Base-by-base conservation (phyloP, 2,797 vertebrate species). In the Paratrypauchen microcephalus region DNA sequence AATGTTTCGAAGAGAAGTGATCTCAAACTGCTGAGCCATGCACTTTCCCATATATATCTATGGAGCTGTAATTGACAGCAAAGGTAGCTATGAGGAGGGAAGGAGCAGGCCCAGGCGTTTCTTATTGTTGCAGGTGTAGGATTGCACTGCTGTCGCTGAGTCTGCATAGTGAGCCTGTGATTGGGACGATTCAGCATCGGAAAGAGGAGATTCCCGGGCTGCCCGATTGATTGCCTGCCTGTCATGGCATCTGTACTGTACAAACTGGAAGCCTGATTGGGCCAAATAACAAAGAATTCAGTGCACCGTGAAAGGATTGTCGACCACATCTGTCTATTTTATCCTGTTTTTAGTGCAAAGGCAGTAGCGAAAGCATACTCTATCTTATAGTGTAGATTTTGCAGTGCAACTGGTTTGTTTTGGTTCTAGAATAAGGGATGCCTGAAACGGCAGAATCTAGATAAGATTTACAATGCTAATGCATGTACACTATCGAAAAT, bases 11-110 rank as follows among this genome's bases (percentile, higher is more conserved):
- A 62, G 54, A 63, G 68, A 66, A 72, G 61, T 81, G 70, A 75
- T 74, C 66, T 77, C 70, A 82, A 85, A 87, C 75, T 86, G 88
- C 88, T 92, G 83, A 91, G 75, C 72, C 69, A 69, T 71, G 79
- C 83, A 83, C 47, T 87, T 89, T 87, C 79, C 77, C 63, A 69
- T 73, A 72, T 66, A 73, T 66, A 72, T 75, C 70, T 68, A 64
- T 63, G 59, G 71, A 70, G 50, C 55, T 39, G 77, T 88, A 91
- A 91, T 88, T 91, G 90, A 87, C 89, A 88, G 82, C 68, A 83
- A 80, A 82, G 64, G 75, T 54, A 72, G 70, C 73, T 81, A 71
- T 77, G 80, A 50, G 63, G 62, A 84, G 68, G 59, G 80, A 80
- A 76, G 69, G 61, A 64, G 75, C 65, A 74, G 61, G 60, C 61